Evolutionary conservation across 1,140 invertebrate genomes (phyloP), one percentile per base, ranked within the genome.

Genomic region (Tyrophagus putrescentiae): DNA sequence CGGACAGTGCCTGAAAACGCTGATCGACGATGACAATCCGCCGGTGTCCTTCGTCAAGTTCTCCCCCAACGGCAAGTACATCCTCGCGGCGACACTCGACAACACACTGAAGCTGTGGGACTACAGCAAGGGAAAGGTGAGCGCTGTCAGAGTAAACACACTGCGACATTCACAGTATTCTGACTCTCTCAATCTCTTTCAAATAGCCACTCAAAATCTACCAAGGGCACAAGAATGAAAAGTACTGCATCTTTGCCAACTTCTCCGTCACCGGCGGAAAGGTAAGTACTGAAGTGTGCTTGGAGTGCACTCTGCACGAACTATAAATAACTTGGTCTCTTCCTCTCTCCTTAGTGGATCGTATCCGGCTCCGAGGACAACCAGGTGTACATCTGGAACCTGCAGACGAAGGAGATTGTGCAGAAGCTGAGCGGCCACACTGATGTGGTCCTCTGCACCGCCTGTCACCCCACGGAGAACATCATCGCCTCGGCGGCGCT

Each of bases 1-100:
- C 33, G 96, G 96, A 2, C 96, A 98, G 72, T 99, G 95, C 76
- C 76, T 99, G 64, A 99, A 98, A 77, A 99, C 96, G 1, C 74
- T 96, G 16, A 85, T 87, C 61, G 87, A 87, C 61, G 60, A 62
- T 39, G 58, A 60, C 27, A 99, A 98, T 76, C 94, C 94, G 13
- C 95, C 96, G 13, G 95, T 99, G 21, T 98, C 95, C 7, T 98
- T 98, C 79, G 96, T 98, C 0, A 98, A 98, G 73, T 99, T 99
- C 75, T 98, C 95, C 41, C 96, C 96, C 0, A 99, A 99, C 75
- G 95, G 95, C 64, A 99, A 98, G 76, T 99, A 98, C 69, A 98
- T 99, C 62, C 74, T 99, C 54, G 91, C 95, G 5, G 94, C 95
- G 18, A 99, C 95, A 1, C 74, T 99, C 59, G 95, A 99, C 72